Base-by-base conservation (phyloP, 1,140 invertebrate genomes). In the Chelonus insularis region DNA sequence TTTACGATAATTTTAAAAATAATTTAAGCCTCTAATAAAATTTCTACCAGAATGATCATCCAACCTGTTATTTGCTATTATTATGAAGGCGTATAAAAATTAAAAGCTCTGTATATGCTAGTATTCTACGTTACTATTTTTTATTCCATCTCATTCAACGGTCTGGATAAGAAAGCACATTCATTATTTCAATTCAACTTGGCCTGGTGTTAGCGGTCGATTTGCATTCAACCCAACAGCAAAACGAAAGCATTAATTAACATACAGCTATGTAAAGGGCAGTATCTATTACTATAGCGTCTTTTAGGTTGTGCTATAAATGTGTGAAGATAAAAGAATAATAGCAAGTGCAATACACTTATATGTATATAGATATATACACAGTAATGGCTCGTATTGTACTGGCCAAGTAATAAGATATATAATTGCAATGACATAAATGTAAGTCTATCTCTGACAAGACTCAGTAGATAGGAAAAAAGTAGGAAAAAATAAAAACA, bases 121-220 rank as follows among this genome's bases (percentile, higher is more conserved):
- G n/a, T n/a, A n/a, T n/a, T n/a, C n/a, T n/a, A n/a, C n/a, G n/a
- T n/a, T n/a, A n/a, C n/a, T n/a, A n/a, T n/a, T n/a, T n/a, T n/a
- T n/a, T n/a, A n/a, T n/a, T n/a, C n/a, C n/a, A n/a, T n/a, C n/a
- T n/a, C n/a, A n/a, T n/a, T n/a, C n/a, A n/a, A n/a, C n/a, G n/a
- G n/a, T n/a, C n/a, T n/a, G n/a, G n/a, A 23, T 20, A 18, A 50
- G 47, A 50, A 64, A 66, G 50, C 56, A 41, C 60, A 62, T 63
- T 63, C 51, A n/a, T 54, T 48, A 43, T 64, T 59, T 62, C 54
- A n/a, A 54, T 36, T 54, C 18, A 7, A 21, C 25, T 48, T 41
- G 12, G 16, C 0, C 16, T 43, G 39, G 32, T 21, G 25, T 9
- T 32, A 4, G 25, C 29, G 18, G n/a, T 11, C 47, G 47, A 60